Conservation (phyloP, 92 coral and sea anemone genomes). For the Porites cylindrica region DNA sequence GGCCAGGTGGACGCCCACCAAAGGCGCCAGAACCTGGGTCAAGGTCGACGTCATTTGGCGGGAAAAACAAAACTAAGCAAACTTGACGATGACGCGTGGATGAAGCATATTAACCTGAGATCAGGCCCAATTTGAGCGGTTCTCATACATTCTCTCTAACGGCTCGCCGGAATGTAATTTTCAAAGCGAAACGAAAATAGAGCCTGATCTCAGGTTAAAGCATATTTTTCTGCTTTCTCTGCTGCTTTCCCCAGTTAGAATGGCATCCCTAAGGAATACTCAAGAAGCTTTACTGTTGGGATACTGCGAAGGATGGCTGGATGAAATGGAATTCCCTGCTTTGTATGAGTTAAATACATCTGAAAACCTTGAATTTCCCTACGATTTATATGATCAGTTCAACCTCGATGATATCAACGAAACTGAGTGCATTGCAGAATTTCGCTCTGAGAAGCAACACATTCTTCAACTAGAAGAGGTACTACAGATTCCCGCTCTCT, state of each 20-base stretch:
- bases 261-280: background rate
- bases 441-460: background rate
- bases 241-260: background rate
- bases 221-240: background rate
- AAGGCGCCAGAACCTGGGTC: background rate
- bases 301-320: too few species aligned
- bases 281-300: too few species aligned
- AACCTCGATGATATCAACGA: too few species aligned
- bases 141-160: too few species aligned
- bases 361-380: too few species aligned
- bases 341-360: background rate
- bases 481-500: background rate
- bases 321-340: background rate
- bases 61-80: too few species aligned
- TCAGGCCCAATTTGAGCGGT: too few species aligned
- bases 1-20: background rate
- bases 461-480: conserved; percentile 5
- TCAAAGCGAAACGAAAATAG: too few species aligned
- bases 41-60: background rate
- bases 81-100: background rate
- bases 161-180: too few species aligned
- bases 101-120: background rate
- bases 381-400: too few species aligned
- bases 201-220: background rate
- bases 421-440: too few species aligned